Percentiles rank a stretch among this genome's conserved stretches.
Conservation (phyloP, 2,797 vertebrate genomes). For the Hephaestus fuliginosus region DNA sequence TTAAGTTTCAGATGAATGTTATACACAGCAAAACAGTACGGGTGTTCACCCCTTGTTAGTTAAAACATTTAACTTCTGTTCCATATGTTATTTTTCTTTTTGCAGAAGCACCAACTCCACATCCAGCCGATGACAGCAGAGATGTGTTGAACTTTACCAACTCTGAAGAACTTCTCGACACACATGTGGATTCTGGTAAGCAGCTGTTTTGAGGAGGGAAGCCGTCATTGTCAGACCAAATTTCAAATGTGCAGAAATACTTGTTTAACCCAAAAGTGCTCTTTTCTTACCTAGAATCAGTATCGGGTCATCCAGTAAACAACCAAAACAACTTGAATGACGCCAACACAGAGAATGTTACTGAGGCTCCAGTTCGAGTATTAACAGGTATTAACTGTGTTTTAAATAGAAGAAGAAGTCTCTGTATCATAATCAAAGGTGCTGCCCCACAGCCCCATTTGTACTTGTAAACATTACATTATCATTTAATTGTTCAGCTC, state of each 20-base stretch:
- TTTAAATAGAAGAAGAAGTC: not conserved
- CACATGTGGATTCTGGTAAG: slow-evolving; percentile 11
- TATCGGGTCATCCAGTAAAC: slow-evolving; percentile 15
- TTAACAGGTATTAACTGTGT: slow-evolving; percentile 33
- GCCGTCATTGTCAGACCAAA: not conserved
- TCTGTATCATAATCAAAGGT: not conserved
- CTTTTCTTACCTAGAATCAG: slow-evolving; percentile 30
- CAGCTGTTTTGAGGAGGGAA: not conserved
- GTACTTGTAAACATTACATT: not conserved
- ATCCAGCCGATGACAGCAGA: not conserved
- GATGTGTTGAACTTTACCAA: slow-evolving; percentile 9
- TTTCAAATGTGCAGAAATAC: not conserved
- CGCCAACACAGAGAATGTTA: slow-evolving; percentile 32
- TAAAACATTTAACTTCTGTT: not conserved
- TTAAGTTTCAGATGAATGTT: not conserved
- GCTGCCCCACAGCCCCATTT: not conserved
- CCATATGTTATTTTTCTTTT: not conserved
- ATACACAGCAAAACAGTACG: not conserved
- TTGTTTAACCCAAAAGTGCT: not conserved
- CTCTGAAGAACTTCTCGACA: not conserved
- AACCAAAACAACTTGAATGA: not conserved
- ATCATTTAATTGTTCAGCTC: slow-evolving; percentile 3
- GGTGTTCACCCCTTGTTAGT: not conserved
- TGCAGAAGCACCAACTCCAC: slow-evolving; percentile 33
- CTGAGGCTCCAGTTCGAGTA: slow-evolving; percentile 17